Percentiles rank a stretch among this genome's conserved stretches.
Conservation (phyloP, 2,888 invertebrate genomes). For the Drosophila phalerata region DNA sequence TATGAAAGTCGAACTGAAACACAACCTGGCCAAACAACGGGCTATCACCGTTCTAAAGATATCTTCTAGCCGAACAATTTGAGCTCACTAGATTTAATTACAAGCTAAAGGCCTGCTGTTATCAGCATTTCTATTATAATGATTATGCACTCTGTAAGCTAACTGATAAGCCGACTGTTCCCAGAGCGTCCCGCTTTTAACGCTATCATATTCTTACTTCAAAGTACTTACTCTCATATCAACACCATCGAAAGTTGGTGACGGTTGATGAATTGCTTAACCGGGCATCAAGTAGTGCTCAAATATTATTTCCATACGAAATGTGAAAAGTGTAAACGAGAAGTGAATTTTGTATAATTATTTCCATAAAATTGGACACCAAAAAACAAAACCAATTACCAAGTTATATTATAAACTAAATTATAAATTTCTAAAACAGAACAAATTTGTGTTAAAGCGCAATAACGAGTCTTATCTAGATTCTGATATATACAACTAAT, state of each 20-base stretch:
- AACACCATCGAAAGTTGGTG: conserved; percentile 44
- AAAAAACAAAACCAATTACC: not conserved
- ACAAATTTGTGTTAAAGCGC: conserved; percentile 9
- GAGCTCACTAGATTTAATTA: conserved; percentile 12
- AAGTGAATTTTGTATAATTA: conserved; percentile 4
- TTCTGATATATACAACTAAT: not conserved
- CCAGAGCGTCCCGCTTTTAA: conserved; percentile 39
- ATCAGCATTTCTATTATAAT: conserved; percentile 65
- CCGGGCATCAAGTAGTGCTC: conserved; percentile 6
- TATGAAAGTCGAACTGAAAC: not conserved
- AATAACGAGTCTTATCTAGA: conserved; percentile 23
- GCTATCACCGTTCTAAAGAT: not conserved
- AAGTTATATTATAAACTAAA: not conserved
- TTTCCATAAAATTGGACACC: not conserved
- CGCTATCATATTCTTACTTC: conserved; percentile 14
- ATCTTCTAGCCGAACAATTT: conserved; percentile 4
- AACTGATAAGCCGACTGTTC: conserved; percentile 60
- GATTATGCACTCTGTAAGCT: conserved; percentile 44
- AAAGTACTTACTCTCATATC: conserved; percentile 39
- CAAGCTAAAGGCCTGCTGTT: conserved; percentile 57
- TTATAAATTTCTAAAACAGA: conserved; percentile 4
- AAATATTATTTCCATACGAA: conserved; percentile 39
- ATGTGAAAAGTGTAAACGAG: conserved; percentile 48
- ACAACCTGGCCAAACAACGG: not conserved
- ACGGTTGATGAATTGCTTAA: conserved; percentile 54